Evolutionary conservation across 2,113 vertebrate species (phyloP).

Genomic region (Melospiza georgiana): DNA sequence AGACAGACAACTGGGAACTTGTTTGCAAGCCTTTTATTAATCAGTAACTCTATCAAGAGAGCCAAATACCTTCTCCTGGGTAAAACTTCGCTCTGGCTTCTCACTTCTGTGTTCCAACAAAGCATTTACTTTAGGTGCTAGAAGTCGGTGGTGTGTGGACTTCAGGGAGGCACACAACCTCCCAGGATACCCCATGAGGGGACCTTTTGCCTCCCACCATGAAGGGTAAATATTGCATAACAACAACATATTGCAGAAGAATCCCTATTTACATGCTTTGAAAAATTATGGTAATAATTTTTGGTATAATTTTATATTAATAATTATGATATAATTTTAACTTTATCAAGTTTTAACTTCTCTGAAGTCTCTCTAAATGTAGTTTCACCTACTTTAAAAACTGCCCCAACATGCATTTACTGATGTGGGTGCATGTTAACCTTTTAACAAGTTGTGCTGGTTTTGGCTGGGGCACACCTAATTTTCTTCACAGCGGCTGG

Average conservation of each 20-base stretch:
- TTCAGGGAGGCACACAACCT: neutral
- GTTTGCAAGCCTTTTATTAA: slow-evolving; percentile 13
- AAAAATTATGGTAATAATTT: neutral
- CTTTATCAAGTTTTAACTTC: neutral
- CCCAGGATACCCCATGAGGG: neutral
- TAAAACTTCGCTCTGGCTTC: neutral
- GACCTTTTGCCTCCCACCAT: neutral
- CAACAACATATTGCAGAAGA: neutral
- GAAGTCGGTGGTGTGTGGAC: neutral
- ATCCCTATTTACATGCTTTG: neutral
- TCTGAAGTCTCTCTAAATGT: neutral
- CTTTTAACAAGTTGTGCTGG: neutral
- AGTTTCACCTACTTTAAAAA: neutral
- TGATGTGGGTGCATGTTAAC: neutral
- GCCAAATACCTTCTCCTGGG: neutral
- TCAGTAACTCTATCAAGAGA: neutral
- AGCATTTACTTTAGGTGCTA: neutral
- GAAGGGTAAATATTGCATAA: neutral
- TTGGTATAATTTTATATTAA: neutral
- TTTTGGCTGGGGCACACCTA: neutral
- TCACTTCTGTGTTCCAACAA: neutral
- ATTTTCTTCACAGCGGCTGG: neutral
- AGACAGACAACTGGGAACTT: slow-evolving; percentile 1
- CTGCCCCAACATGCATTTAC: neutral
- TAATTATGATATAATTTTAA: neutral